Evolutionary conservation across 53 echinoderm and acorn worm species (phyloP).

Genomic region (Temnopleurus reevesii): DNA sequence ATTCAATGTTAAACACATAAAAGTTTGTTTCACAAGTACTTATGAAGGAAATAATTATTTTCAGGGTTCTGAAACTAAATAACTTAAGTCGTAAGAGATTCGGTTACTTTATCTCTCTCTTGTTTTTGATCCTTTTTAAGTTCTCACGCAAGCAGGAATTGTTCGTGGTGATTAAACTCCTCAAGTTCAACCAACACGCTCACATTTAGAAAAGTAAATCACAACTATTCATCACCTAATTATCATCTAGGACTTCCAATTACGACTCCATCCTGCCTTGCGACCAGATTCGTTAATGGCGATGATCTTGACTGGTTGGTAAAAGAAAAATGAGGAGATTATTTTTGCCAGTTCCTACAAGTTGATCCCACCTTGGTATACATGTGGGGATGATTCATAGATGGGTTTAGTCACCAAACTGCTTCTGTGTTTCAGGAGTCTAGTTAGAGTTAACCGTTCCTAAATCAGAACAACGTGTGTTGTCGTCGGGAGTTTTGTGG

Average conservation of each 20-base stretch:
- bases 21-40: conserved; percentile 11
- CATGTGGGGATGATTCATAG: conserved; percentile 13
- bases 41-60: not conserved
- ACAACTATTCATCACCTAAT: not conserved
- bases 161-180: not conserved
- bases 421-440: not conserved
- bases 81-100: not conserved
- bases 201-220: not conserved
- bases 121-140: not conserved
- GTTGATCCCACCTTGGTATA: not conserved
- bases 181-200: not conserved
- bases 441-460: not conserved
- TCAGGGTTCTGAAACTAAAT: not conserved
- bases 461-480: not conserved
- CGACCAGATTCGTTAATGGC: not conserved
- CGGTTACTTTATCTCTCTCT: not conserved
- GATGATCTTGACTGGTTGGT: not conserved
- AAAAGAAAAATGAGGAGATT: conserved; percentile 11
- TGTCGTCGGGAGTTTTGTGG: not conserved
- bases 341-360: conserved; percentile 6
- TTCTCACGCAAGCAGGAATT: not conserved
- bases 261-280: not conserved
- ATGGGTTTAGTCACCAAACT: not conserved
- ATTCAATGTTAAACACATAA: too few species aligned
- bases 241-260: not conserved